Base-by-base conservation (phyloP, 2,797 vertebrate genomes). In the Pygocentrus nattereri region DNA sequence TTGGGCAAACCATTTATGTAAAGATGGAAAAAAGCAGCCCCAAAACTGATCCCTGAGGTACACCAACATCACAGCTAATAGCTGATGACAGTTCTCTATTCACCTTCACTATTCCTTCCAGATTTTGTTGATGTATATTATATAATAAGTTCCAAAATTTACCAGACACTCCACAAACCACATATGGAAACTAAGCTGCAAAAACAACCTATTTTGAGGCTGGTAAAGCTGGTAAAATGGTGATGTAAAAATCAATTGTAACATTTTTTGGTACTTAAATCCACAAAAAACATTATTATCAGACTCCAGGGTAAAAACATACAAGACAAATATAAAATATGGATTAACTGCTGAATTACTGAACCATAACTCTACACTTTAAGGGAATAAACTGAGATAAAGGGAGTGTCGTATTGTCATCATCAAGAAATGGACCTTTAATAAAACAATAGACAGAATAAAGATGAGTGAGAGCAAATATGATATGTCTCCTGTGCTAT, bases 401-500 rank as follows among this genome's bases (percentile, higher is more conserved):
- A 19, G 11, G 12, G 3, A 27, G 41, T 13, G 30, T 49, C 2
- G 16, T 67, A 10, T 44, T 10, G 4, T 70, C 49, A 30, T 21
- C 5, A 27, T 71, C 12, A 54, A 49, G 69, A 68, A 78, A 25
- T 16, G 16, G 58, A 31, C 62, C 18, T 50, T 76, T 62, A 38
- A 64, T 74, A 74, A 67, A 81, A 54, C 23, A 50, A 31, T 5
- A 81, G 25, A 59, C 4, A 31, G 15, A 13, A 41, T 4, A 15
- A 49, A 25, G 30, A 31, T 0, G 41, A 31, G 18, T 16, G 64
- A 59, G 64, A 67, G 31, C 31, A 69, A 82, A 78, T 86, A 80
- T 74, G 78, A 47, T 34, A 19, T 80, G 38, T 59, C 62, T 76
- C 75, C 73, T 78, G 61, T 1, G 62, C 52, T 74, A 34, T 71